Percentiles rank a stretch among this genome's conserved stretches.
phyloP scores from a whole-genome alignment of 2,113 vertebrate genomes.

The Marmota monax region DNA sequence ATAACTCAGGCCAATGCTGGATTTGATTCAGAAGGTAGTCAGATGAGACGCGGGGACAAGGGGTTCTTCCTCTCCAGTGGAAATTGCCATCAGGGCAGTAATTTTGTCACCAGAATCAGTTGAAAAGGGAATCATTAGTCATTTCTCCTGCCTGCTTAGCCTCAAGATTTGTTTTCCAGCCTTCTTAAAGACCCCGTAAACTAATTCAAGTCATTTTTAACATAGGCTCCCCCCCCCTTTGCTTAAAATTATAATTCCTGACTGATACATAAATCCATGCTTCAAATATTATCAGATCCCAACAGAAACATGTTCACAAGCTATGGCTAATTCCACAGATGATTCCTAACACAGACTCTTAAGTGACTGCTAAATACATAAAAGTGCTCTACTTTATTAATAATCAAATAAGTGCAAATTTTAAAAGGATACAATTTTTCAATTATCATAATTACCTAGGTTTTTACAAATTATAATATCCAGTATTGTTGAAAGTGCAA shows the following conservation, averaged over 20 bases:
- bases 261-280: background rate
- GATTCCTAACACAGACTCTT: slow-evolving; percentile 26
- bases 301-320: background rate
- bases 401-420: slow-evolving; percentile 48
- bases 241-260: background rate
- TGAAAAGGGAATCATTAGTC: background rate
- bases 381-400: slow-evolving; percentile 44
- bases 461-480: slow-evolving; percentile 49
- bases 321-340: background rate
- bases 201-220: background rate
- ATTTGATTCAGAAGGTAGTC: background rate
- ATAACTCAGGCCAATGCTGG: background rate
- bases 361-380: slow-evolving; percentile 15
- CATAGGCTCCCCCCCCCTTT: background rate
- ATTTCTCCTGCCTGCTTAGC: background rate
- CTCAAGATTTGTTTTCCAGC: background rate
- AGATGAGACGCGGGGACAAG: background rate
- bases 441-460: slow-evolving; percentile 61
- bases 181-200: background rate
- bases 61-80: background rate
- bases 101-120: slow-evolving; percentile 1
- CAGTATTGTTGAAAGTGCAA: background rate
- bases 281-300: background rate
- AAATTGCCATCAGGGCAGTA: background rate
- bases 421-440: slow-evolving; percentile 50